These are phyloP conservation scores for Drosophila anceps DNA, from an alignment of 2,888 invertebrate species.

Conservation along the genomic window DNA sequence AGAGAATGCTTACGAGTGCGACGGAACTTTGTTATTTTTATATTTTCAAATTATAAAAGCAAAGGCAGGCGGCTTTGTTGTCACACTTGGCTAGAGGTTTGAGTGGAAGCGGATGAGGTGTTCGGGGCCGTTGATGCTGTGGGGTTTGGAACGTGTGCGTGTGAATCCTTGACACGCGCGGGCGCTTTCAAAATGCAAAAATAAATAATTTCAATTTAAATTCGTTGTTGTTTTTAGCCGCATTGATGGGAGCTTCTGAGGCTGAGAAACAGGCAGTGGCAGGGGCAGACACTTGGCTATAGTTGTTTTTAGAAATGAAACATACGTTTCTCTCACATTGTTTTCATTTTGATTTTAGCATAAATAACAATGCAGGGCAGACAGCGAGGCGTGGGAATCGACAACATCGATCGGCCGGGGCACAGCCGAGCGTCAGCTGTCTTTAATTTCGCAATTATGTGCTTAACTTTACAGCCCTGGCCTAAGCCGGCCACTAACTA, in stretches of 20 bases:
- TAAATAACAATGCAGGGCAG: conserved; percentile 31
- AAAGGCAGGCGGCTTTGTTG: conserved; percentile 68
- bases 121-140: conserved; percentile 1
- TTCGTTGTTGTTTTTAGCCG: conserved; percentile 64
- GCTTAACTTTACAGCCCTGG: conserved; percentile 74
- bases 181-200: conserved; percentile 79
- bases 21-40: conserved; percentile 76
- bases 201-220: conserved; percentile 83
- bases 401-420: conserved; percentile 16
- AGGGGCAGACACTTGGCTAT: conserved; percentile 53
- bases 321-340: conserved; percentile 70
- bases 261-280: neutral
- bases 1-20: conserved; percentile 45
- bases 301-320: conserved; percentile 63
- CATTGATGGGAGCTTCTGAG: neutral
- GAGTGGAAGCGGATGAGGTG: neutral
- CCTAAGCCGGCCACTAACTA: conserved; percentile 70
- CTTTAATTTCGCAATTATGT: conserved; percentile 80
- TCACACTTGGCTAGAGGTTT: conserved; percentile 30
- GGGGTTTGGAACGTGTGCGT: conserved; percentile 59
- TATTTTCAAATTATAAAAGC: conserved; percentile 81
- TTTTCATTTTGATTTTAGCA: conserved; percentile 64
- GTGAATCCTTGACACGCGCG: conserved; percentile 80
- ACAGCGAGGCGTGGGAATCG: conserved; percentile 57
- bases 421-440: conserved; percentile 47